Evolutionary conservation across 2,797 vertebrate species (phyloP).

Genomic region (Numenius phaeopus): DNA sequence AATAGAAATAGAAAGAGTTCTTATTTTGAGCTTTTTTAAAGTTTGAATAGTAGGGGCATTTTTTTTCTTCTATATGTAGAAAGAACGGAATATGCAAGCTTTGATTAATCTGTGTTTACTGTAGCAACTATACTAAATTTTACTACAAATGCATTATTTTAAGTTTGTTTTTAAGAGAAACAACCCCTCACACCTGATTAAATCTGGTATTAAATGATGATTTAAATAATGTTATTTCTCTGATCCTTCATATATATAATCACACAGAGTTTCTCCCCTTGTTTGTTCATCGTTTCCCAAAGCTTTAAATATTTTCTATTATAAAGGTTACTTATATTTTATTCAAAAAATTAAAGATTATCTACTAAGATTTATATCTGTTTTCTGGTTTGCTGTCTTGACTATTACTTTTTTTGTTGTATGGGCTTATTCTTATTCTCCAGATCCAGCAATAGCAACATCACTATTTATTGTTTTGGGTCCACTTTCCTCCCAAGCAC

Average conservation of each 20-base stretch:
- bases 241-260: not conserved
- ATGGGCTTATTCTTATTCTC: not conserved
- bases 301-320: not conserved
- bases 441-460: not conserved
- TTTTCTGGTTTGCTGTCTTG: not conserved
- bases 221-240: not conserved
- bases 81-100: not conserved
- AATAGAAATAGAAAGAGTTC: not conserved
- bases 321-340: not conserved
- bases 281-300: not conserved
- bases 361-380: not conserved
- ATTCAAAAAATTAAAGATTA: not conserved
- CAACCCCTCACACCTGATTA: accelerated
- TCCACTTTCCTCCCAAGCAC: not conserved
- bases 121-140: not conserved
- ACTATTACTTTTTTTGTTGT: not conserved
- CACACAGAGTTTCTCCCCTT: not conserved
- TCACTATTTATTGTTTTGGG: not conserved
- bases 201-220: not conserved
- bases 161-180: not conserved
- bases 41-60: not conserved
- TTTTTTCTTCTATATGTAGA: not conserved
- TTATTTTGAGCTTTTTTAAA: not conserved
- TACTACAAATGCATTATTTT: not conserved
- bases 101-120: not conserved